Evolutionary conservation across 2,888 invertebrate genomes (phyloP).

Genomic region (Harpagoxenus sublaevis): DNA sequence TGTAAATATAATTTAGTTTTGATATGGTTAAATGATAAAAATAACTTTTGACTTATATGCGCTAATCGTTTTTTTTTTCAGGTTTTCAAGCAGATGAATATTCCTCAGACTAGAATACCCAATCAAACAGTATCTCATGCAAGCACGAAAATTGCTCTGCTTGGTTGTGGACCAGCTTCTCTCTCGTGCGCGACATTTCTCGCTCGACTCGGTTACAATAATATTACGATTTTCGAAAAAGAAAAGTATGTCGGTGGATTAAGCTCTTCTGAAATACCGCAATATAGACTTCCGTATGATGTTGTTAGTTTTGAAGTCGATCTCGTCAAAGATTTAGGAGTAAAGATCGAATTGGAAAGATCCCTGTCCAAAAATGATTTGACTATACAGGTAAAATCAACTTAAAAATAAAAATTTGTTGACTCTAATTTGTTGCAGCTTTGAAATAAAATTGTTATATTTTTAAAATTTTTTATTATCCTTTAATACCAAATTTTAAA

Average conservation of each 20-base stretch:
- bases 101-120: slow-evolving; percentile 95
- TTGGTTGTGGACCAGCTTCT: slow-evolving; percentile 99
- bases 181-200: slow-evolving; percentile 98
- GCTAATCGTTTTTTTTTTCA: slow-evolving; percentile 82
- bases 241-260: slow-evolving; percentile 95
- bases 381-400: slow-evolving; percentile 89
- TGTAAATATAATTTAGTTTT: neutral
- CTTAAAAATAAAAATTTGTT: neutral
- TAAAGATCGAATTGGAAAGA: slow-evolving; percentile 93
- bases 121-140: slow-evolving; percentile 87
- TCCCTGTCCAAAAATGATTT: slow-evolving; percentile 91
- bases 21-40: neutral
- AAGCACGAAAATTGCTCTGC: slow-evolving; percentile 92
- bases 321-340: slow-evolving; percentile 96
- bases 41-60: neutral
- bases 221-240: slow-evolving; percentile 97
- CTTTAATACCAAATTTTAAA: neutral
- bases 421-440: neutral
- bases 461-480: neutral
- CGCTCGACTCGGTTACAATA: slow-evolving; percentile 96
- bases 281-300: slow-evolving; percentile 97
- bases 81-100: slow-evolving; percentile 97
- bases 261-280: slow-evolving; percentile 98
- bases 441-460: neutral
- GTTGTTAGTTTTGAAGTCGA: slow-evolving; percentile 97